Evolutionary conservation across 2,113 vertebrate genomes (phyloP).

Genomic region (Ancistrus triradiatus): DNA sequence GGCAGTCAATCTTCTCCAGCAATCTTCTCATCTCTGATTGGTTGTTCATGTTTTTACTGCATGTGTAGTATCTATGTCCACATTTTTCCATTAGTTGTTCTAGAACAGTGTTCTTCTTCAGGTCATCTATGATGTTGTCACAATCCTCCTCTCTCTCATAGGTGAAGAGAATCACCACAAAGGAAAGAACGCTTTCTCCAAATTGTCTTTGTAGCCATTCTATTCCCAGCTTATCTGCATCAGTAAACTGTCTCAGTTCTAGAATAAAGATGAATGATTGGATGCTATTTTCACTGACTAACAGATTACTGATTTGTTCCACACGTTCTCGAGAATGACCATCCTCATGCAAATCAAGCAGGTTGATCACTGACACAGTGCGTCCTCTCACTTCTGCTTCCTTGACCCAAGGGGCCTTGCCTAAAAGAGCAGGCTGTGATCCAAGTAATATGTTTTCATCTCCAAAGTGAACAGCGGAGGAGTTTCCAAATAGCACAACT

Average conservation of each 20-base stretch:
- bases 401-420: background rate
- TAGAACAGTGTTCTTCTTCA: conserved; percentile 17
- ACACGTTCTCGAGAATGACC: background rate
- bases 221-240: conserved; percentile 23
- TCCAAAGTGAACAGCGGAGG: conserved; percentile 20
- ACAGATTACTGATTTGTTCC: background rate
- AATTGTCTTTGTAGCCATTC: conserved; percentile 30
- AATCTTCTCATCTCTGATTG: background rate
- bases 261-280: conserved; percentile 31
- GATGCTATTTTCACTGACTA: conserved; percentile 23
- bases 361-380: background rate
- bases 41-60: conserved; percentile 28
- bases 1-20: conserved; percentile 7
- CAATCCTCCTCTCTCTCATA: conserved; percentile 15
- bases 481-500: conserved; percentile 34
- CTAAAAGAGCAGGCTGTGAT: background rate
- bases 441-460: conserved; percentile 25
- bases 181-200: conserved; percentile 9
- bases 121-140: background rate
- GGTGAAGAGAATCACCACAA: conserved; percentile 39
- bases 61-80: conserved; percentile 20
- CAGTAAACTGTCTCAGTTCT: conserved; percentile 23
- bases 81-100: conserved; percentile 12
- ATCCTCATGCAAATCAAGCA: conserved; percentile 26
- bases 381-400: background rate